A percentile compares a stretch with the other conserved stretches of the same genome.
These are phyloP conservation scores for Mus pahari DNA, from an alignment of 2,113 vertebrate genomes.

Conservation along the genomic window DNA sequence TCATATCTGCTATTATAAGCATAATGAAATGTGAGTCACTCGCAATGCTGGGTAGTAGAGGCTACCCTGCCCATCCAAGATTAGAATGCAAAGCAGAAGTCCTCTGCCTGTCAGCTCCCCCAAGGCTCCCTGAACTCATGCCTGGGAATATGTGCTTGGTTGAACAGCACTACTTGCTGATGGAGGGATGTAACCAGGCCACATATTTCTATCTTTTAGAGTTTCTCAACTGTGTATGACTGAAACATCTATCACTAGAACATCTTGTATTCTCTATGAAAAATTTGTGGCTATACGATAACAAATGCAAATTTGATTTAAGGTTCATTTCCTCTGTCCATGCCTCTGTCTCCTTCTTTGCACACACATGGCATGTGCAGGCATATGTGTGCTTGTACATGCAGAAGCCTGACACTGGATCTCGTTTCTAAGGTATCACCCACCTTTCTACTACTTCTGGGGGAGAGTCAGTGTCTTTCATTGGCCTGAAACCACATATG, in stretches of 20 bases:
- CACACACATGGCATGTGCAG: background rate
- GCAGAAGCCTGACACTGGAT: background rate
- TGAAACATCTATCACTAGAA: background rate
- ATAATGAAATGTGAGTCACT: constrained; percentile 74
- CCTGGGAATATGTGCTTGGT: background rate
- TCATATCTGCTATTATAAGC: constrained; percentile 86
- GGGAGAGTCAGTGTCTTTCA: background rate
- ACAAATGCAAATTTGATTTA: background rate
- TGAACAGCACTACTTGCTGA: background rate
- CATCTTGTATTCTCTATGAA: background rate
- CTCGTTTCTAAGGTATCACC: background rate
- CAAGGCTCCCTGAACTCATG: accelerated
- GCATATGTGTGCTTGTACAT: background rate
- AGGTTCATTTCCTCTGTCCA: background rate
- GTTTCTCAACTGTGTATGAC: background rate
- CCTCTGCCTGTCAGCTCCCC: accelerated
- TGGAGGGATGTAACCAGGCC: background rate
- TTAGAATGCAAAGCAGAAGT: background rate
- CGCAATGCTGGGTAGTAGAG: background rate
- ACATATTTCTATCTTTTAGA: accelerated
- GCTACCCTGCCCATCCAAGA: accelerated
- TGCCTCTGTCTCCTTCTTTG: background rate
- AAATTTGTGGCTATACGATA: background rate
- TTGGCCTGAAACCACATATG: no score
- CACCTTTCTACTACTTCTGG: background rate